Percentiles rank a stretch among this genome's conserved stretches.
Conservation (phyloP, 2,797 vertebrate species). For the Lutjanus argentimaculatus region DNA sequence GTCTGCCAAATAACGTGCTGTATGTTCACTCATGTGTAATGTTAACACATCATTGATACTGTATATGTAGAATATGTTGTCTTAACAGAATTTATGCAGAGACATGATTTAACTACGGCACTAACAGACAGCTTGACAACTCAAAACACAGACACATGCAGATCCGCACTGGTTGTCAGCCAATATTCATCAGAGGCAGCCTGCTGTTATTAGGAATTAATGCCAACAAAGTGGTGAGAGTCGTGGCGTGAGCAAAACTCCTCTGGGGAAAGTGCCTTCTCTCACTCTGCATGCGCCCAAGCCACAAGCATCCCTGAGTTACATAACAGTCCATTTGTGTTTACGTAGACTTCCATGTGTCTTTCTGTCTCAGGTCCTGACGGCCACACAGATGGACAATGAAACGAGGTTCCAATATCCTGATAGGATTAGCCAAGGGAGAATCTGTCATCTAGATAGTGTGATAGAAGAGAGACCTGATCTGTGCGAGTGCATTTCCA, state of each 20-base stretch:
- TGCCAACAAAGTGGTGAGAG: conserved; percentile 53
- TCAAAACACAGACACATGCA: conserved; percentile 46
- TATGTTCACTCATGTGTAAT: conserved; percentile 12
- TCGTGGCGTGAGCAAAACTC: conserved; percentile 41
- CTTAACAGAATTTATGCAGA: conserved; percentile 48
- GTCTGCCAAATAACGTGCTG: conserved; percentile 8
- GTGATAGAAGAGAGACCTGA: conserved; percentile 51
- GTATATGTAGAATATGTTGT: conserved; percentile 28
- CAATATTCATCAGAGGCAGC: conserved; percentile 49
- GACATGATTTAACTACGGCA: conserved; percentile 20
- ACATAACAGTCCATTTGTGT: conserved; percentile 67
- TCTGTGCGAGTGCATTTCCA: conserved; percentile 68
- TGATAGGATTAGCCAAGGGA: conserved; percentile 51
- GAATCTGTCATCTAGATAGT: conserved; percentile 59
- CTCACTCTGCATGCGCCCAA: conserved; percentile 54
- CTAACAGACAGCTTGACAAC: conserved; percentile 30
- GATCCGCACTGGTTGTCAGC: conserved; percentile 31
- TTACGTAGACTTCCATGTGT: conserved; percentile 55
- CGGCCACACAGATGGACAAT: conserved; percentile 58
- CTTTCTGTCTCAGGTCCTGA: conserved; percentile 50
- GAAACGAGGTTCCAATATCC: conserved; percentile 61
- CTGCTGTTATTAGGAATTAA: conserved; percentile 56
- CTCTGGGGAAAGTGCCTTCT: conserved; percentile 47
- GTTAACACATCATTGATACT: conserved; percentile 36
- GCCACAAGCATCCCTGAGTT: conserved; percentile 71